Evolutionary conservation across 2,888 invertebrate genomes (phyloP), one percentile per base, ranked within the genome.

Genomic region (Philonicus albiceps): DNA sequence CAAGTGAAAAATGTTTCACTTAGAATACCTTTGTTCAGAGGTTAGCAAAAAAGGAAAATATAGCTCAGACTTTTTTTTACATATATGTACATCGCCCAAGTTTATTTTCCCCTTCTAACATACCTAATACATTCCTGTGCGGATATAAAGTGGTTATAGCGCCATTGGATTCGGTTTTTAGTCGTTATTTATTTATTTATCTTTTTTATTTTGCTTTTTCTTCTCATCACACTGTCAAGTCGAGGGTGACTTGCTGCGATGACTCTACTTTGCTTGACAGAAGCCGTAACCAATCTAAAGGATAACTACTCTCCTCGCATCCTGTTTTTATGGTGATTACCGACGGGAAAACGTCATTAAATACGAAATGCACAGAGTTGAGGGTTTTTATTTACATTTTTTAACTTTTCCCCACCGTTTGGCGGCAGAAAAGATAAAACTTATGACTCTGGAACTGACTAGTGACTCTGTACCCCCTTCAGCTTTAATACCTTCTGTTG

Each of bases 321-420:
- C 76, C 76, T 37, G 76, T 86, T 86, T 86, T 86, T 55, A 76
- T 86, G 86, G 30, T 86, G 86, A 86, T 86, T 86, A 86, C 76
- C 40, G 76, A 30, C 76, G 86, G 86, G 76, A 86, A 86, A 86
- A 86, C 55, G 64, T 86, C 86, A 86, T 86, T 86, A 86, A 86
- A 64, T 85, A 27, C 76, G 76, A 75, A 85, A 85, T 53, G 83
- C 72, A 83, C 40, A 83, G 83, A 72, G 72, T 72, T 40, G 72
- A 83, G 83, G 3, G 83, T 43, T 40, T 84, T 84, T 83, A 53
- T 80, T 53, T 81, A 19, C 19, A 16, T 43, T 37, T 40, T 78
- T 40, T 16, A 64, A 22, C 64, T 64, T 64, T 64, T 6, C 64
- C 27, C 81, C 55, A 27, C 7, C 84, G 73, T 72, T 84, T 16